A percentile compares a stretch with the other conserved stretches of the same genome.
phyloP scores from a whole-genome alignment of 2,888 invertebrate genomes.

The Deilephila elpenor region DNA sequence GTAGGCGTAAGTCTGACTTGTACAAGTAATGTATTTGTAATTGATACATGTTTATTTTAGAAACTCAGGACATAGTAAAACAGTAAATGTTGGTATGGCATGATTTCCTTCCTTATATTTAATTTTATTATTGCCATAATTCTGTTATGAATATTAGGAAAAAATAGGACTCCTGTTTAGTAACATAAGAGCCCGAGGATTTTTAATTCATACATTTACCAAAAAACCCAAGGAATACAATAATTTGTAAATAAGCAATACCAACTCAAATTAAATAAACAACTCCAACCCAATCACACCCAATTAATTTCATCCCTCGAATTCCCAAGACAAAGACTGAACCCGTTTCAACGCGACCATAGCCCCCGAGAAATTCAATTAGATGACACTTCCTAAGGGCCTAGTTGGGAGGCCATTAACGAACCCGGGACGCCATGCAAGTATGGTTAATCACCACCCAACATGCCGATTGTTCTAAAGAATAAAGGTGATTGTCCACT shows the following conservation, averaged over 20 bases:
- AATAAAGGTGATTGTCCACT: constrained; percentile 30
- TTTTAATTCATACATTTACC: too few species aligned
- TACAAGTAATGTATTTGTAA: neutral
- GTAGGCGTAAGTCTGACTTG: too few species aligned
- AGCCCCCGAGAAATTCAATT: constrained; percentile 36
- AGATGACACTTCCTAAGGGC: constrained; percentile 22
- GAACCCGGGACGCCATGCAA: constrained; percentile 35
- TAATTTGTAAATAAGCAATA: neutral
- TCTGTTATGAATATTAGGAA: too few species aligned
- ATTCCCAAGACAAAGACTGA: constrained; percentile 32
- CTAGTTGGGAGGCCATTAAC: constrained; percentile 30
- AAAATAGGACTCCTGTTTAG: too few species aligned
- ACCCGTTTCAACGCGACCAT: constrained; percentile 33
- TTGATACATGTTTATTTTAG: neutral
- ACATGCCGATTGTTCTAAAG: constrained; percentile 42
- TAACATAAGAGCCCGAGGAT: too few species aligned
- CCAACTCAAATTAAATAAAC: neutral
- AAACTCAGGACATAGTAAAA: too few species aligned
- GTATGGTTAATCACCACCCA: constrained; percentile 44
- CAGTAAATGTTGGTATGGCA: too few species aligned
- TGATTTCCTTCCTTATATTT: too few species aligned
- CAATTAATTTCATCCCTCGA: constrained; percentile 20
- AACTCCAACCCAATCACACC: neutral
- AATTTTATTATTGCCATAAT: too few species aligned
- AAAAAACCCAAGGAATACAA: too few species aligned